Evolutionary conservation across 2,113 vertebrate species (phyloP), one percentile per base, ranked within the genome.

Genomic region (Grantiella picta): DNA sequence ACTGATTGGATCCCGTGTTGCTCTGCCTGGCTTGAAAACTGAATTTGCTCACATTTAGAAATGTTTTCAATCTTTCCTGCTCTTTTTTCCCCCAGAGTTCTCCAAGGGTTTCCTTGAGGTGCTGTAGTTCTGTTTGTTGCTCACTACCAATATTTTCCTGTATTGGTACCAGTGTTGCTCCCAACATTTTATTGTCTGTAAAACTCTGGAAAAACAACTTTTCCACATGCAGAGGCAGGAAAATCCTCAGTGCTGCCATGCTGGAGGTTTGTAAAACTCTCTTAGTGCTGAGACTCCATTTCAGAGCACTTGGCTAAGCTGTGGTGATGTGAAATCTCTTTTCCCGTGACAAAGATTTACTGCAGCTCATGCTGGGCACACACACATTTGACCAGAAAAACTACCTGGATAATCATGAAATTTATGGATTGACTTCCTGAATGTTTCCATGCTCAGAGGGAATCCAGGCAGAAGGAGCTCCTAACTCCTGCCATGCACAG

Each of bases 41-140:
- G 19, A 0, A 0, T 70, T 80, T 49, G 29, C 77, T 61, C 20
- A 0, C 5, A 1, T 61, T 25, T 38, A 6, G 27, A 33, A 52
- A 1, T 7, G 1, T 45, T 45, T 33, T 50, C 25, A 24, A 4
- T 59, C 5, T 1, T 53, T 45, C 38, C 68, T 53, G 4, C 15
- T 54, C 19, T 0, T 0, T 19, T 36, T 91, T 65, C 61, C 29
- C 64, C 50, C 21, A 12, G 53, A 15, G 40, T 19, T 50, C 25
- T 42, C 56, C 0, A 0, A 27, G 29, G 12, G 5, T 24, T 45
- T 85, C 60, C 53, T 8, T 7, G 49, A 1, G 2, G 15, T n/a
- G 35, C 31, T 50, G 47, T 23, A 72, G 4, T 49, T 54, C 44
- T 69, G 14, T 3, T 27, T 1, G 4, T 20, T 29, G 6, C 7